Evolutionary conservation across 1,140 invertebrate genomes (phyloP).

Genomic region (Hirudo medicinalis): DNA sequence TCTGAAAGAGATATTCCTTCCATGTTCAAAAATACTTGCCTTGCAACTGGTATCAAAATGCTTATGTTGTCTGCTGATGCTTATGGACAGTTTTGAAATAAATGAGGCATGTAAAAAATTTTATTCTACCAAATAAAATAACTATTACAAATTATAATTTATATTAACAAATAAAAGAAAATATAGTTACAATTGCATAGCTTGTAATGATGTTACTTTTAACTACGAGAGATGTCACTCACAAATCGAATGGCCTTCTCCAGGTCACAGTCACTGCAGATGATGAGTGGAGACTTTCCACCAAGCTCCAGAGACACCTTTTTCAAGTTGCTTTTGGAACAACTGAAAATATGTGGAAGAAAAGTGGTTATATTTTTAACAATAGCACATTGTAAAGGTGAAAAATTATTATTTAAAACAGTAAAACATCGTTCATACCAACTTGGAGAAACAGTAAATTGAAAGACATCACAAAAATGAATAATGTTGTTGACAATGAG

Average conservation of each 20-base stretch:
- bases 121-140: background rate
- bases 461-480: too few relatives aligned
- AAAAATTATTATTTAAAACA: too few relatives aligned
- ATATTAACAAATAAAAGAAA: background rate
- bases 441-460: too few relatives aligned
- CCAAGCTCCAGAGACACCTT: slow-evolving; percentile 81
- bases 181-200: background rate
- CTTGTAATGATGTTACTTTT: background rate
- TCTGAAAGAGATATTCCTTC: slow-evolving; percentile 43
- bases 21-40: background rate
- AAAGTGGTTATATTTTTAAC: too few relatives aligned
- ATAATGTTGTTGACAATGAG: too few relatives aligned
- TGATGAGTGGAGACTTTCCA: slow-evolving; percentile 84
- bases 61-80: background rate
- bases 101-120: too few relatives aligned
- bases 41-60: background rate
- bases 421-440: too few relatives aligned
- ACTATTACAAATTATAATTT: background rate
- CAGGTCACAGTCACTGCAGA: slow-evolving; percentile 81
- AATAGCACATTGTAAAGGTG: too few relatives aligned
- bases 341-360: slow-evolving; percentile 41
- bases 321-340: slow-evolving; percentile 77
- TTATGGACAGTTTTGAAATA: background rate
- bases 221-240: slow-evolving; percentile 33
- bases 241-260: slow-evolving; percentile 78